phyloP scores from a whole-genome alignment of 2,113 vertebrate species.

The Nipponia nippon region DNA sequence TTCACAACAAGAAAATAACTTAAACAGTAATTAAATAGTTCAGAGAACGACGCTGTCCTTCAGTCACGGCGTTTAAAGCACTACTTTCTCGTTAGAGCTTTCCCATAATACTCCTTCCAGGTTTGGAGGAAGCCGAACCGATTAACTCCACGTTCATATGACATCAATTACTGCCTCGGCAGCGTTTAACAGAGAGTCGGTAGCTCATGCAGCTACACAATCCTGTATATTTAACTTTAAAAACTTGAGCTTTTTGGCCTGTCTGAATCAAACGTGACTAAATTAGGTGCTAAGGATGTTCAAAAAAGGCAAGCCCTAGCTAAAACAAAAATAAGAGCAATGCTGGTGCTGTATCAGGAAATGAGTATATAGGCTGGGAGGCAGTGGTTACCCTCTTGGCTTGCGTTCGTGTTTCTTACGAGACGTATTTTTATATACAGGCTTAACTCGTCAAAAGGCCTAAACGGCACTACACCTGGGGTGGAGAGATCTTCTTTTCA shows the following conservation, averaged over 20 bases:
- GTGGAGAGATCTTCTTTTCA: not conserved
- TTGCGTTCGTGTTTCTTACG: not conserved
- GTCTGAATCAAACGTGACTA: not conserved
- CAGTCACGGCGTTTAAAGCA: not conserved
- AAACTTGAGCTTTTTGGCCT: not conserved
- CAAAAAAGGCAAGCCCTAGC: not conserved
- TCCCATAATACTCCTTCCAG: not conserved
- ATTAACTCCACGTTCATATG: not conserved
- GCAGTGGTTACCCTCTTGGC: not conserved
- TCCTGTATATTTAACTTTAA: not conserved
- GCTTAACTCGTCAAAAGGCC: not conserved
- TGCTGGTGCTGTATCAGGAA: not conserved
- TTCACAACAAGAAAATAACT: not conserved
- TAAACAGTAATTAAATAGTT: not conserved
- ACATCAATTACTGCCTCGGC: not conserved
- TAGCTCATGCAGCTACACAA: not conserved
- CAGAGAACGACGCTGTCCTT: not conserved
- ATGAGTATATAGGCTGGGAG: not conserved
- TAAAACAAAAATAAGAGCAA: not conserved
- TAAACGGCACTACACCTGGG: not conserved
- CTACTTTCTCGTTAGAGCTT: not conserved
- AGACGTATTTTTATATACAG: not conserved
- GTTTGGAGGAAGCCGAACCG: not conserved
- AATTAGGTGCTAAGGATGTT: not conserved
- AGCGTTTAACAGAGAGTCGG: accelerated